Evolutionary conservation across 1,140 invertebrate species (phyloP).

Genomic region (Polypedilum vanderplanki): DNA sequence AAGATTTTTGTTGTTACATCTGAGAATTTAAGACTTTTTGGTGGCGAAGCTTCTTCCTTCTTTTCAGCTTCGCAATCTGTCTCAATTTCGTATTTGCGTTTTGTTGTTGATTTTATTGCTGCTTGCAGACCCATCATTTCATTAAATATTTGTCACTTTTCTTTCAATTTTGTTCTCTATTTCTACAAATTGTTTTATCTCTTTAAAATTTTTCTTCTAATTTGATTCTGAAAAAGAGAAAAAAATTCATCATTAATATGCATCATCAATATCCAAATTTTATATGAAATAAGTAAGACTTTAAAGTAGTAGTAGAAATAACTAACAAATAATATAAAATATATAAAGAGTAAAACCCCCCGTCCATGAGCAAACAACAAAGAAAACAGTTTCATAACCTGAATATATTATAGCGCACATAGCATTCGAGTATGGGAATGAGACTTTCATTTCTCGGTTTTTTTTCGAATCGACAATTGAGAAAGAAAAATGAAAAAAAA

Average conservation of each 20-base stretch:
- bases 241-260: not conserved
- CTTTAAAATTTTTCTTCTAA: not conserved
- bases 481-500: conserved; percentile 8
- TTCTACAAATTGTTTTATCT: conserved; percentile 1
- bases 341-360: conserved; percentile 22
- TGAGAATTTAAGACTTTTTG: conserved; percentile 39
- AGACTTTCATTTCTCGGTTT: conserved; percentile 27
- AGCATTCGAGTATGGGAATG: conserved; percentile 3
- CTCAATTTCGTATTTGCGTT: conserved; percentile 56
- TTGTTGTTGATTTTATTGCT: conserved; percentile 50
- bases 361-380: conserved; percentile 17
- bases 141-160: conserved; percentile 41
- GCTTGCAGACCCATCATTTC: conserved; percentile 70
- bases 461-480: conserved; percentile 12
- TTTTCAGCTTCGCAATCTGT: conserved; percentile 41
- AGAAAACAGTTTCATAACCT: conserved; percentile 28
- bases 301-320: not conserved
- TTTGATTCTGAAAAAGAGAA: not conserved
- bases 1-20: conserved; percentile 22
- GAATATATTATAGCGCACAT: conserved; percentile 25
- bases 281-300: not conserved
- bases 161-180: not conserved
- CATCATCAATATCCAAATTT: not conserved
- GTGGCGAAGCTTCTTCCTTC: conserved; percentile 42
- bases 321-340: not conserved